These are phyloP conservation scores for Pithecia hirsuta DNA, from an alignment of 2,797 vertebrate genomes.

Conservation along the genomic window DNA sequence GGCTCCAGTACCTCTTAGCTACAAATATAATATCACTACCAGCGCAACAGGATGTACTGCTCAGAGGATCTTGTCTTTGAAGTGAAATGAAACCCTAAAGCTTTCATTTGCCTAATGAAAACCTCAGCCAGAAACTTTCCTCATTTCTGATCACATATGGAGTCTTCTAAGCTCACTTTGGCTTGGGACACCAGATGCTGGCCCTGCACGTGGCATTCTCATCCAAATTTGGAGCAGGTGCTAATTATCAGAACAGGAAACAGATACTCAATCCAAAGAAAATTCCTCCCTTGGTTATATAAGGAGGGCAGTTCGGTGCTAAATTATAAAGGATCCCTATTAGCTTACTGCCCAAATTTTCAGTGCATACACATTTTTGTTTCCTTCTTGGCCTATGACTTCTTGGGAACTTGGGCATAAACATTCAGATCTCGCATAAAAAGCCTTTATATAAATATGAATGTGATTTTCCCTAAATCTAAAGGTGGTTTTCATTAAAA, in stretches of 20 bases:
- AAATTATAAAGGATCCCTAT: slow-evolving; percentile 46
- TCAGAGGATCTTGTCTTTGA: slow-evolving; percentile 78
- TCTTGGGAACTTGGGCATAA: slow-evolving; percentile 28
- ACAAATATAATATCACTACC: slow-evolving; percentile 70
- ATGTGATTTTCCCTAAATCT: slow-evolving; percentile 30
- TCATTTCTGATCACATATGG: slow-evolving; percentile 75
- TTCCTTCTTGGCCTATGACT: slow-evolving; percentile 24
- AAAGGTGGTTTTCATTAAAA: slow-evolving; percentile 71
- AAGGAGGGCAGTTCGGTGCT: slow-evolving; percentile 32
- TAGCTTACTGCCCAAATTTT: slow-evolving; percentile 32
- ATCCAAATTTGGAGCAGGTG: slow-evolving; percentile 77
- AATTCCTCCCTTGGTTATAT: slow-evolving; percentile 60
- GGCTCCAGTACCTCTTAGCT: slow-evolving; percentile 50
- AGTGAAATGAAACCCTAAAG: slow-evolving; percentile 83
- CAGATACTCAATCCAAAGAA: slow-evolving; percentile 70
- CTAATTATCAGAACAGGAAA: slow-evolving; percentile 73
- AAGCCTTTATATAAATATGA: slow-evolving; percentile 54
- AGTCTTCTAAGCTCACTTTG: slow-evolving; percentile 70
- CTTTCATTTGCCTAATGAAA: slow-evolving; percentile 83
- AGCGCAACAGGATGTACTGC: slow-evolving; percentile 64
- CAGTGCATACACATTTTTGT: slow-evolving; percentile 32
- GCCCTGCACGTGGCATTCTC: slow-evolving; percentile 53
- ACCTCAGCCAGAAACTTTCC: slow-evolving; percentile 79
- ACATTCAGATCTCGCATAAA: slow-evolving; percentile 45
- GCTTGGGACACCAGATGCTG: slow-evolving; percentile 67